Conservation (phyloP, 2,888 invertebrate genomes). For the Gnatocerus cornutus region DNA sequence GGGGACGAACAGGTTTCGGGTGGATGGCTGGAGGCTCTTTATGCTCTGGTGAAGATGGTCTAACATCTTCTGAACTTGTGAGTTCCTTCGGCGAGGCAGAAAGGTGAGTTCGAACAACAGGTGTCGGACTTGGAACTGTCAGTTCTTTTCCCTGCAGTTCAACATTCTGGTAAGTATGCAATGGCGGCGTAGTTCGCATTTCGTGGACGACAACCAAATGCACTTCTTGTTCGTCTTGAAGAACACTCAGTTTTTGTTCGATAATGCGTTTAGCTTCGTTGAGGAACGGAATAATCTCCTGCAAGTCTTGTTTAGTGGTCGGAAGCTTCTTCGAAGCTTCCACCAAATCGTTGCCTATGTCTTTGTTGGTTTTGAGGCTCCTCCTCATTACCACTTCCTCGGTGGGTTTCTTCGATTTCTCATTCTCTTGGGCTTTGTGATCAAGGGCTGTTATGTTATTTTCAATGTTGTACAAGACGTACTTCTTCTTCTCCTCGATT, state of each 20-base stretch:
- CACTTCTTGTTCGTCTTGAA: neutral
- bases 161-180: too few species aligned
- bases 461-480: conserved; percentile 26
- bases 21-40: neutral
- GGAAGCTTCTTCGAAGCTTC: neutral
- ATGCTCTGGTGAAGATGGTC: too few species aligned
- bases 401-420: neutral
- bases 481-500: conserved; percentile 28
- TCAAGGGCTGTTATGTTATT: conserved; percentile 29
- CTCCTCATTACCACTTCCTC: conserved; percentile 22
- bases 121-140: too few species aligned
- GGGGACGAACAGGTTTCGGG: neutral
- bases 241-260: conserved; percentile 17
- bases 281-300: neutral
- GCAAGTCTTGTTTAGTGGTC: neutral
- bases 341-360: neutral
- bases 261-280: conserved; percentile 5
- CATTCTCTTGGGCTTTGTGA: conserved; percentile 22
- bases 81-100: too few species aligned
- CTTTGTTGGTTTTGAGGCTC: conserved; percentile 9
- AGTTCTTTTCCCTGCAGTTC: too few species aligned
- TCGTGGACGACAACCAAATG: conserved; percentile 30
- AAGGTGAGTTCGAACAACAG: too few species aligned
- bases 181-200: neutral
- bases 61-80: too few species aligned